These are phyloP conservation scores for Heliothis virescens DNA, from an alignment of 1,140 invertebrate species.

Conservation along the genomic window DNA sequence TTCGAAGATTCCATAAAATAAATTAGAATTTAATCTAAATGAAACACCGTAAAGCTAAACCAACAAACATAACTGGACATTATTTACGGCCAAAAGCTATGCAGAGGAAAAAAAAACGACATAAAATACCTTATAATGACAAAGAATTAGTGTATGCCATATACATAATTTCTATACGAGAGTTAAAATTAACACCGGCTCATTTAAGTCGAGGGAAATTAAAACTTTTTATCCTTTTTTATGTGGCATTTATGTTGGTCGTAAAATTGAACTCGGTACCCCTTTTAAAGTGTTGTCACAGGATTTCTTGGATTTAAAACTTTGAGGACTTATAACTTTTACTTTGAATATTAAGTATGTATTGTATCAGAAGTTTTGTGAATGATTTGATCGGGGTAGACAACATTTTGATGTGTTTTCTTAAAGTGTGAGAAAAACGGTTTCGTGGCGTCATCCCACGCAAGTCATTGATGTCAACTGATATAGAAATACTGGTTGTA, in stretches of 20 bases:
- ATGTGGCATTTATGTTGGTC: conserved; percentile 82
- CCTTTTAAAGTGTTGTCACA: conserved; percentile 72
- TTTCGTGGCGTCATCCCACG: not conserved
- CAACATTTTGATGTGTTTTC: conserved; percentile 1
- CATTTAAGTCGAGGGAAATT: conserved; percentile 81
- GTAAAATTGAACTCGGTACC: conserved; percentile 74
- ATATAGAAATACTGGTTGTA: not conserved
- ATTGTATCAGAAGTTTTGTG: conserved; percentile 3
- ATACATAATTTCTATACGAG: conserved; percentile 60
- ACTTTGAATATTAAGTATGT: conserved; percentile 42
- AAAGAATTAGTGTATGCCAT: conserved; percentile 73
- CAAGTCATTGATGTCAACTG: not conserved
- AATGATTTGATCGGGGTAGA: conserved; percentile 27
- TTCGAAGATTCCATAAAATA: conserved; percentile 64
- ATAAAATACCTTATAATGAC: conserved; percentile 77
- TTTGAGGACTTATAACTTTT: conserved; percentile 58
- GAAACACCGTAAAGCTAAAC: conserved; percentile 72
- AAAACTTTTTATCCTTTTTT: conserved; percentile 83
- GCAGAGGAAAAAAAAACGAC: conserved; percentile 62
- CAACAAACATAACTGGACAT: conserved; percentile 74
- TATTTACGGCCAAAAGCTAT: conserved; percentile 73
- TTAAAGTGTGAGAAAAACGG: not conserved
- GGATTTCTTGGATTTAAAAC: conserved; percentile 68
- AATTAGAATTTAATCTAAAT: conserved; percentile 73
- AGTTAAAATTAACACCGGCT: conserved; percentile 82